Evolutionary conservation across 2,888 invertebrate species (phyloP).

Genomic region (Trachelus tabidus): DNA sequence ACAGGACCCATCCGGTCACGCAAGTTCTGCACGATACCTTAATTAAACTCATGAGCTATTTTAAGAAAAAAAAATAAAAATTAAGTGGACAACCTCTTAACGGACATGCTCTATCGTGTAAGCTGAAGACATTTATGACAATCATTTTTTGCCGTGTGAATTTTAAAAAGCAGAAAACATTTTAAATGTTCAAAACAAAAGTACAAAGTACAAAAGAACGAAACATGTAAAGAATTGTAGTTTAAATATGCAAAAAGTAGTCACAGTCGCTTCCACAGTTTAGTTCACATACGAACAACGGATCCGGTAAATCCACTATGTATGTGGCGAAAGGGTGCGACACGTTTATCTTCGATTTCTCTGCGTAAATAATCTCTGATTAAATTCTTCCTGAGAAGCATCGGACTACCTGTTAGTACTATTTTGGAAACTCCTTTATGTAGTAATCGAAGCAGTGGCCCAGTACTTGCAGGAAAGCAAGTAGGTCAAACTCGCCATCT

Average conservation of each 20-base stretch:
- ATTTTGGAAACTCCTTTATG: neutral
- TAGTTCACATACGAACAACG: neutral
- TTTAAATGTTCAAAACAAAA: neutral
- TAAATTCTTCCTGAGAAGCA: slow-evolving; percentile 4
- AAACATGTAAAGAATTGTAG: neutral
- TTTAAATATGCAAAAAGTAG: neutral
- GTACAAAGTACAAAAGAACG: neutral
- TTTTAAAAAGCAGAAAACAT: neutral
- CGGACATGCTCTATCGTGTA: neutral
- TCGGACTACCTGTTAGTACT: neutral
- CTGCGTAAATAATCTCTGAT: slow-evolving; percentile 2
- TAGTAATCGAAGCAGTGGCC: neutral
- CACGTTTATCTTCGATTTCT: neutral
- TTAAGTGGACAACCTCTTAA: neutral
- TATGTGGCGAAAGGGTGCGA: neutral
- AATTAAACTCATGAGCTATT: neutral
- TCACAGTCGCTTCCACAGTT: slow-evolving; percentile 11
- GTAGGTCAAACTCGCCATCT: neutral
- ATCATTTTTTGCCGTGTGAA: neutral
- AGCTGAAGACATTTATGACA: neutral
- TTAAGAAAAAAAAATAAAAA: neutral
- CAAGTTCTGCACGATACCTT: neutral
- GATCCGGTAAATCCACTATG: neutral
- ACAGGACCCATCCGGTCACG: neutral
- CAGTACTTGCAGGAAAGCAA: neutral